These are phyloP conservation scores for Andricus curvator DNA, from an alignment of 2,888 invertebrate genomes.

Conservation along the genomic window DNA sequence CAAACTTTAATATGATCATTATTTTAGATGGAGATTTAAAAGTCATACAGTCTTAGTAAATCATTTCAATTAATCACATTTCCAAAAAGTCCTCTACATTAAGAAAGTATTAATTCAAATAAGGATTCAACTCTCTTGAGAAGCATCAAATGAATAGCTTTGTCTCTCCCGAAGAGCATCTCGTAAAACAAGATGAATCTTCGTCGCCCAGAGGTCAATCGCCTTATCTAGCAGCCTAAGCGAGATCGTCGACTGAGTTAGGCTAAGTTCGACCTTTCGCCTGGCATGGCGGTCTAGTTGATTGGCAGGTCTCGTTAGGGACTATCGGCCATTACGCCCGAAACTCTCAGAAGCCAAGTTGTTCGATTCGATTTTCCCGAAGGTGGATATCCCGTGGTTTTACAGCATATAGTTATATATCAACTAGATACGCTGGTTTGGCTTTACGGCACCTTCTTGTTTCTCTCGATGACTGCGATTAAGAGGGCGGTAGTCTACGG, in stretches of 20 bases:
- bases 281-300: background rate
- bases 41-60: too few species aligned
- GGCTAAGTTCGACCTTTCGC: constrained; percentile 20
- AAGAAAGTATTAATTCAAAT: too few species aligned
- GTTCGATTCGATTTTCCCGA: background rate
- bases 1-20: background rate
- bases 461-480: constrained; percentile 26
- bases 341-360: constrained; percentile 19
- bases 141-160: constrained; percentile 6
- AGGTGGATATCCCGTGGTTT: constrained; percentile 2
- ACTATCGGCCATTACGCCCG: background rate
- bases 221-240: constrained; percentile 26
- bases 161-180: background rate
- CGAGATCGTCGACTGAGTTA: constrained; percentile 27
- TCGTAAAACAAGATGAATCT: constrained; percentile 34
- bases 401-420: background rate
- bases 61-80: background rate
- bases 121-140: background rate
- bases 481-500: constrained; percentile 32
- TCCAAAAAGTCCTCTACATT: background rate
- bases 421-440: too few species aligned
- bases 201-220: constrained; percentile 26
- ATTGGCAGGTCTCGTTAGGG: constrained; percentile 36
- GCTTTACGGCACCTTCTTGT: constrained; percentile 14
- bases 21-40: background rate